Base-by-base conservation (phyloP, 2,888 invertebrate species). In the Stratiomys singularior region DNA sequence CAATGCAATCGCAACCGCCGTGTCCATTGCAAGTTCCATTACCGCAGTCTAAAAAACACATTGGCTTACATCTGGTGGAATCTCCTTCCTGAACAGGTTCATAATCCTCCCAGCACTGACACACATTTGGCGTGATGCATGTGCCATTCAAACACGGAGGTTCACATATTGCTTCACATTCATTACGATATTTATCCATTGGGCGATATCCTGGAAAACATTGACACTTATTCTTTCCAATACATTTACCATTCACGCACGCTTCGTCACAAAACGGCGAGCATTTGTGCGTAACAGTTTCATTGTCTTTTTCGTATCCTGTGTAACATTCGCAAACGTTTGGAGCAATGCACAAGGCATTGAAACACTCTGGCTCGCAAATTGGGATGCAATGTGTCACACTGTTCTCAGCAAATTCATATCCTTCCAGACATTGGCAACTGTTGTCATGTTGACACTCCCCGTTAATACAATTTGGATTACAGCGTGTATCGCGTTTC, bases 391-490 rank as follows among this genome's bases (percentile, higher is more conserved):
- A 86, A 4, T 81, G 25, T 7, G 83, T 81, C 1, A 80, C 82
- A 5, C 84, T 84, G 28, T 84, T 84, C 0, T 79, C 76, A 1
- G 85, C 81, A 46, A 85, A 72, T 4, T 82, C 82, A 72, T 82
- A 87, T 13, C 80, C 80, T 4, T 87, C 83, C 44, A 88, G 87
- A 82, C 93, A 93, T 30, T 87, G 87, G 82, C 93, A 93, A 15
- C 81, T 81, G 25, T 84, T 83, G 1, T 86, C 85, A 2, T 82
- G 83, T 7, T 83, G 78, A 80, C 87, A 87, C 28, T 81, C 80
- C 37, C 86, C 86, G 81, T 85, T 79, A 81, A 78, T 67, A 76
- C 83, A 84, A 3, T 81, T 80, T 27, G 83, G 82, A 15, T 81
- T 79, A 27, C 76, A 76, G 72, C 37, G 37, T 5, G 37, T 37